These are phyloP conservation scores for Drosophila mercatorum DNA, from an alignment of 2,888 invertebrate species.

Conservation along the genomic window DNA sequence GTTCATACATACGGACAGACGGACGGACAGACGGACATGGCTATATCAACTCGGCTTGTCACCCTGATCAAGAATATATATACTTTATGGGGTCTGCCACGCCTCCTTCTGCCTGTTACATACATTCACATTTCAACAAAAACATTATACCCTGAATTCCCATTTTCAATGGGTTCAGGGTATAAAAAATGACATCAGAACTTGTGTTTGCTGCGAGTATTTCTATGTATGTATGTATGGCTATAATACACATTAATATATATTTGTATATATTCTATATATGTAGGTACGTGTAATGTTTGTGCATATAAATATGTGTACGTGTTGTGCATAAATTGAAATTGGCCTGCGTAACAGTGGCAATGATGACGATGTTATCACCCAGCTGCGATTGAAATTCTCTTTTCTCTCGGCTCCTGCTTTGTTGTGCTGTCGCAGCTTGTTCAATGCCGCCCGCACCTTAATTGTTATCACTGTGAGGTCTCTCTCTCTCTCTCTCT, in stretches of 20 bases:
- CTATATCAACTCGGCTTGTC: too few relatives aligned
- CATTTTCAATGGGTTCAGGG: too few relatives aligned
- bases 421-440: constrained; percentile 31
- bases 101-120: too few relatives aligned
- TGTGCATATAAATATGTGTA: constrained; percentile 13
- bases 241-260: constrained; percentile 11
- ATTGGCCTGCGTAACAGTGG: constrained; percentile 63
- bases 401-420: constrained; percentile 33
- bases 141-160: too few relatives aligned
- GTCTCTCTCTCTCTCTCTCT: constrained; percentile 2
- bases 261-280: constrained; percentile 13
- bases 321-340: constrained; percentile 73
- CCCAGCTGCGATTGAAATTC: constrained; percentile 55
- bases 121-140: too few relatives aligned
- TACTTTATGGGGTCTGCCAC: too few relatives aligned
- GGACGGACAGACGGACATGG: too few relatives aligned
- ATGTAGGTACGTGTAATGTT: background rate
- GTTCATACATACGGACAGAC: too few relatives aligned
- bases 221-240: constrained; percentile 13
- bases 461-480: constrained; percentile 38
- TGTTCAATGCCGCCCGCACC: constrained; percentile 69
- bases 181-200: too few relatives aligned
- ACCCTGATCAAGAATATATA: too few relatives aligned
- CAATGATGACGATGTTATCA: constrained; percentile 68
- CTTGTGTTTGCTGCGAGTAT: constrained; percentile 13